phyloP scores from a whole-genome alignment of 2,888 invertebrate species.

The Blastobasis lacticolella region DNA sequence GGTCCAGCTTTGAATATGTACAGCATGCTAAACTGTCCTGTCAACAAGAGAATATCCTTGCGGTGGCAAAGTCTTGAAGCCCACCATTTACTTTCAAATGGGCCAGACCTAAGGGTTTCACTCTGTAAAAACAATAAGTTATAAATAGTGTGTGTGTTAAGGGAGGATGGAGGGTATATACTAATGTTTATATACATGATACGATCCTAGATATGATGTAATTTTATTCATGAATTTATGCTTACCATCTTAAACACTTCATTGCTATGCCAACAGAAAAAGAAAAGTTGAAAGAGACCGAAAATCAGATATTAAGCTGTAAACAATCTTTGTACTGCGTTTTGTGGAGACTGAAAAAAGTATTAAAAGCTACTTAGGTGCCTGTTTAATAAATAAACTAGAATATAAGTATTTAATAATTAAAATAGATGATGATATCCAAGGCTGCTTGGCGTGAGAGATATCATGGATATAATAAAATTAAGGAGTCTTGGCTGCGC shows the following conservation, averaged over 20 bases:
- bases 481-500: too few species aligned
- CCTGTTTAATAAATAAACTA: background rate
- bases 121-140: conserved; percentile 31
- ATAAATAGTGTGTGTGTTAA: too few species aligned
- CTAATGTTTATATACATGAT: too few species aligned
- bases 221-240: background rate
- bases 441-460: too few species aligned
- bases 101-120: conserved; percentile 36
- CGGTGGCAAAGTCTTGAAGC: conserved; percentile 27
- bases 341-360: conserved; percentile 38
- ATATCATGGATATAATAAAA: too few species aligned
- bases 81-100: conserved; percentile 58
- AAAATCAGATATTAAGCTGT: conserved; percentile 58
- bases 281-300: conserved; percentile 50
- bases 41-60: conserved; percentile 33
- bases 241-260: conserved; percentile 47
- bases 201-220: background rate
- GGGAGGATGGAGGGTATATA: too few species aligned
- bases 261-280: conserved; percentile 63
- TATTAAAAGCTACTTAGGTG: background rate
- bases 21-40: conserved; percentile 41
- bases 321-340: conserved; percentile 43
- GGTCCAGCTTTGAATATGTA: conserved; percentile 55
- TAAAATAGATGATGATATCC: background rate
- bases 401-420: background rate